These are phyloP conservation scores for Chaitophorus viminalis DNA, from an alignment of 2,888 invertebrate genomes.

Conservation along the genomic window DNA sequence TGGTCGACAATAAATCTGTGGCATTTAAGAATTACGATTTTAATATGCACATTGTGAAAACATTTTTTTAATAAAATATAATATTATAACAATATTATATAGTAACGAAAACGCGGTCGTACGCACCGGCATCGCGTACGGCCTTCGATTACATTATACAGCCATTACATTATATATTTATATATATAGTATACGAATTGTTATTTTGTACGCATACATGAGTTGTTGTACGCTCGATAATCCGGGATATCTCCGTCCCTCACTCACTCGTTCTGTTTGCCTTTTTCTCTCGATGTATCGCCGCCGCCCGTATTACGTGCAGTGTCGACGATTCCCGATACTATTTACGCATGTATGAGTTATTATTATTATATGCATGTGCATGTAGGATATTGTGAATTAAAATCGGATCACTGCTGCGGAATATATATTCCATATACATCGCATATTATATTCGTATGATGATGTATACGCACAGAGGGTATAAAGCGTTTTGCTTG, in stretches of 20 bases:
- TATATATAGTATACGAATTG: background rate
- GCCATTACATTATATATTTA: background rate
- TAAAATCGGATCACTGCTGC: constrained; percentile 17
- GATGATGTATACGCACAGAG: background rate
- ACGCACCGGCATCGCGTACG: background rate
- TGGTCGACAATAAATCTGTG: background rate
- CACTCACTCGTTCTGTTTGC: too few relatives aligned
- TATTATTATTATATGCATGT: background rate
- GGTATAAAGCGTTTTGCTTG: constrained; percentile 14
- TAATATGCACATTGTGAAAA: background rate
- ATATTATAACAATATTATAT: background rate
- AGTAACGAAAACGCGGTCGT: background rate
- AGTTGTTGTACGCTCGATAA: too few relatives aligned
- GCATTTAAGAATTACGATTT: background rate
- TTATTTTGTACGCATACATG: background rate
- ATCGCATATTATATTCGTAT: background rate
- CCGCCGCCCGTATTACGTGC: too few relatives aligned
- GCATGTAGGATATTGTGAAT: background rate
- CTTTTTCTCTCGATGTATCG: too few relatives aligned
- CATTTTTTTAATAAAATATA: constrained; percentile 11
- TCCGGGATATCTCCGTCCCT: too few relatives aligned
- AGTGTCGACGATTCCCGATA: background rate
- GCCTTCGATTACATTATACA: background rate
- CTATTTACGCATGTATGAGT: background rate
- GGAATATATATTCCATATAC: background rate